phyloP scores from a whole-genome alignment of 2,888 invertebrate species.

The Meteorus cinctellus region DNA sequence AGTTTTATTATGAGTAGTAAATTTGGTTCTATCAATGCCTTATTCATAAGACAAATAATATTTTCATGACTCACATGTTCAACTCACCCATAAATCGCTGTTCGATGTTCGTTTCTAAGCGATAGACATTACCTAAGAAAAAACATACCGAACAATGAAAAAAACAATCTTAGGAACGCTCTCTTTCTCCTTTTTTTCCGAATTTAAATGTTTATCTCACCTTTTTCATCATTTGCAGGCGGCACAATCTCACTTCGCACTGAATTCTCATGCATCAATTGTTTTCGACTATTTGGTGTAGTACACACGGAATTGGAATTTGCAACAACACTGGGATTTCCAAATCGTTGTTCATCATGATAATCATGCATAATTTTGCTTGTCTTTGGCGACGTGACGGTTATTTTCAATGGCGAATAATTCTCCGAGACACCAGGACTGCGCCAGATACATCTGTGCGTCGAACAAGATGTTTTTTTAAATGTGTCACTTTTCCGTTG shows the following conservation, averaged over 20 bases:
- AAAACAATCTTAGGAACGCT: too few relatives aligned
- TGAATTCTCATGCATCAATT: conserved; percentile 51
- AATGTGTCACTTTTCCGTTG: conserved; percentile 39
- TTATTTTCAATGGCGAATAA: conserved; percentile 67
- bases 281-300: conserved; percentile 49
- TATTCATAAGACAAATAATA: background rate
- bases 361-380: conserved; percentile 46
- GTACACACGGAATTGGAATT: conserved; percentile 32
- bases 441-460: conserved; percentile 52
- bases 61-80: conserved; percentile 23
- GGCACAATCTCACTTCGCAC: conserved; percentile 41
- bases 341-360: conserved; percentile 28
- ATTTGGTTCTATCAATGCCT: too few relatives aligned
- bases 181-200: background rate
- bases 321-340: conserved; percentile 26
- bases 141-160: background rate
- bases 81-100: conserved; percentile 35
- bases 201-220: background rate
- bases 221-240: background rate
- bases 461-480: conserved; percentile 56
- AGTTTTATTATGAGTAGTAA: background rate
- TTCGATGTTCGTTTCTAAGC: background rate
- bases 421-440: conserved; percentile 59
- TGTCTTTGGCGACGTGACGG: conserved; percentile 63
- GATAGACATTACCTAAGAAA: background rate